Evolutionary conservation across 2,797 vertebrate species (phyloP).

Genomic region (Lateolabrax maculatus): DNA sequence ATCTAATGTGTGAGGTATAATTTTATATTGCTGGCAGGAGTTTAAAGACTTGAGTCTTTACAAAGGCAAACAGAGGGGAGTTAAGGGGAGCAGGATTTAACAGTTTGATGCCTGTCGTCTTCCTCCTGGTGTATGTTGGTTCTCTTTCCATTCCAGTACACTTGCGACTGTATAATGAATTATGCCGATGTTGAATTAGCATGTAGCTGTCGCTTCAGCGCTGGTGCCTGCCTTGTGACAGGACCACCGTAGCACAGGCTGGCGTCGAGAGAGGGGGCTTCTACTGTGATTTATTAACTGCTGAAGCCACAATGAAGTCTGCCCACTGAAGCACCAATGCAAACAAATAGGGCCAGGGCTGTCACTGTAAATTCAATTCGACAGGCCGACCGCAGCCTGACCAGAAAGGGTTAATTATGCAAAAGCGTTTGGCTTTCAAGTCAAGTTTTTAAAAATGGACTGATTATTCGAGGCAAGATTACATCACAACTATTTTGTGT

Average conservation of each 20-base stretch:
- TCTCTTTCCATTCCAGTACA: conserved; percentile 84
- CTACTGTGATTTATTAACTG: conserved; percentile 86
- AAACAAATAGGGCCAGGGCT: conserved; percentile 82
- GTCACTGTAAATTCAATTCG: conserved; percentile 79
- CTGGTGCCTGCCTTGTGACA: conserved; percentile 81
- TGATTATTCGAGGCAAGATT: conserved; percentile 42
- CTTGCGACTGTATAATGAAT: conserved; percentile 88
- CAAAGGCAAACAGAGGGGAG: conserved; percentile 69
- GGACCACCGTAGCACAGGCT: conserved; percentile 83
- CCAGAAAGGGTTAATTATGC: conserved; percentile 83
- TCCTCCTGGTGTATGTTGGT: conserved; percentile 81
- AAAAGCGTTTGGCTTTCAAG: conserved; percentile 58
- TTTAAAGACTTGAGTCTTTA: conserved; percentile 57
- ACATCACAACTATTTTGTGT: conserved; percentile 27
- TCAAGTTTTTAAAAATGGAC: conserved; percentile 39
- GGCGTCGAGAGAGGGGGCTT: conserved; percentile 53
- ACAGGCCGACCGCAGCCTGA: conserved; percentile 65
- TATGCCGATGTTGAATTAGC: conserved; percentile 88
- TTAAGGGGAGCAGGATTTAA: conserved; percentile 80
- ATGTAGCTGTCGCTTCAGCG: conserved; percentile 84
- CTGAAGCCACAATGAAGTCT: conserved; percentile 81
- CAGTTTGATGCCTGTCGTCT: conserved; percentile 80
- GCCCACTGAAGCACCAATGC: conserved; percentile 82
- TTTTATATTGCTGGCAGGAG: conserved; percentile 51
- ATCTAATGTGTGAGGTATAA: conserved; percentile 43